These are phyloP conservation scores for Drosophila fungiperda DNA, from an alignment of 2,888 invertebrate species.

Conservation along the genomic window DNA sequence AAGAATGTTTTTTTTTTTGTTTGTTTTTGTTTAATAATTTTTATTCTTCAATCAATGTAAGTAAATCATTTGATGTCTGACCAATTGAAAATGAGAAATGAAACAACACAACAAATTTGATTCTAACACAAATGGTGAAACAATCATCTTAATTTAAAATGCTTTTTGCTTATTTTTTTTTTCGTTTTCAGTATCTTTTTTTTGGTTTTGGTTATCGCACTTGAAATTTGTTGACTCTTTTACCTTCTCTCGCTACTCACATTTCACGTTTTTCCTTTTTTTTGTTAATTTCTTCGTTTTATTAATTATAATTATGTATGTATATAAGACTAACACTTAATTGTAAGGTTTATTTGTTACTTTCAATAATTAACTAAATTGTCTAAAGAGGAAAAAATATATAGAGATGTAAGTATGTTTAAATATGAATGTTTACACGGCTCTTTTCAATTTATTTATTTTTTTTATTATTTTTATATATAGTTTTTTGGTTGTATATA, in stretches of 20 bases:
- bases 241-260: constrained; percentile 31
- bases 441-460: constrained; percentile 40
- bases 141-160: constrained; percentile 65
- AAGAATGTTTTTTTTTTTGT: background rate
- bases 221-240: constrained; percentile 52
- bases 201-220: constrained; percentile 53
- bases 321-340: constrained; percentile 83
- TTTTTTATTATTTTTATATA: constrained; percentile 40
- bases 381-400: constrained; percentile 79
- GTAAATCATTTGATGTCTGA: constrained; percentile 76
- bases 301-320: constrained; percentile 56
- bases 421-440: constrained; percentile 70
- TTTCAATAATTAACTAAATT: constrained; percentile 82
- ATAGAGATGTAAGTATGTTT: constrained; percentile 60
- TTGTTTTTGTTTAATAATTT: constrained; percentile 75
- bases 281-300: constrained; percentile 45
- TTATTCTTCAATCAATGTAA: constrained; percentile 81
- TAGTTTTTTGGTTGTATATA: constrained; percentile 30
- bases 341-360: constrained; percentile 65
- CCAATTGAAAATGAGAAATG: constrained; percentile 68
- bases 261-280: constrained; percentile 50
- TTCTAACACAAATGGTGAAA: constrained; percentile 68
- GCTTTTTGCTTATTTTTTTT: constrained; percentile 32
- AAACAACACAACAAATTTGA: constrained; percentile 46
- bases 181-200: constrained; percentile 24